Conservation (phyloP, 2,888 invertebrate species). For the Lepetodrilus schrolli region DNA sequence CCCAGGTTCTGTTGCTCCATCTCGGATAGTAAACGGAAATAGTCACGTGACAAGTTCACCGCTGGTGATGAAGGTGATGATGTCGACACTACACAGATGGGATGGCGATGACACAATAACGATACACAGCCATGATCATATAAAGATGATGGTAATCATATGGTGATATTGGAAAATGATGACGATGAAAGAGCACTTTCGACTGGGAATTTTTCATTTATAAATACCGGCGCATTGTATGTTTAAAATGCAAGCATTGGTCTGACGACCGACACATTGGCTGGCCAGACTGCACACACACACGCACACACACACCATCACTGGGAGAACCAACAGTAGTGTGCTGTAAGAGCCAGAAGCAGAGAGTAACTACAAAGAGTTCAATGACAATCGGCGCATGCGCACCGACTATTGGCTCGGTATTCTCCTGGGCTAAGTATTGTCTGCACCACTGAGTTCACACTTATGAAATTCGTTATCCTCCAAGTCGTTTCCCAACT, state of each 20-base stretch:
- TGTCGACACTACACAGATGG: background rate
- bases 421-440: conserved; percentile 18
- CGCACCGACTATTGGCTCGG: conserved; percentile 23
- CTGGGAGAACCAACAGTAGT: background rate
- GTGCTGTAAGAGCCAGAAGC: background rate
- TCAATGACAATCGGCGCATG: conserved; percentile 21
- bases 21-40: background rate
- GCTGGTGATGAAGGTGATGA: background rate
- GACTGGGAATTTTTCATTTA: background rate
- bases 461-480: too few relatives aligned
- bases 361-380: background rate
- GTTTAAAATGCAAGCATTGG: too few relatives aligned
- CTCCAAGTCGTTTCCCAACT: too few relatives aligned
- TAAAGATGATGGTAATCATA: background rate
- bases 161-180: background rate
- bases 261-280: too few relatives aligned
- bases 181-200: conserved; percentile 19
- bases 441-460: too few relatives aligned
- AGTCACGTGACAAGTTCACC: background rate
- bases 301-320: background rate
- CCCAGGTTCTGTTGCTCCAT: background rate
- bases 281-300: background rate
- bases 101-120: background rate
- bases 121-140: background rate
- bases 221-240: too few relatives aligned